Percentiles rank a stretch among this genome's conserved stretches.
Conservation (phyloP, 2,797 vertebrate species). For the Sebastes dallii region DNA sequence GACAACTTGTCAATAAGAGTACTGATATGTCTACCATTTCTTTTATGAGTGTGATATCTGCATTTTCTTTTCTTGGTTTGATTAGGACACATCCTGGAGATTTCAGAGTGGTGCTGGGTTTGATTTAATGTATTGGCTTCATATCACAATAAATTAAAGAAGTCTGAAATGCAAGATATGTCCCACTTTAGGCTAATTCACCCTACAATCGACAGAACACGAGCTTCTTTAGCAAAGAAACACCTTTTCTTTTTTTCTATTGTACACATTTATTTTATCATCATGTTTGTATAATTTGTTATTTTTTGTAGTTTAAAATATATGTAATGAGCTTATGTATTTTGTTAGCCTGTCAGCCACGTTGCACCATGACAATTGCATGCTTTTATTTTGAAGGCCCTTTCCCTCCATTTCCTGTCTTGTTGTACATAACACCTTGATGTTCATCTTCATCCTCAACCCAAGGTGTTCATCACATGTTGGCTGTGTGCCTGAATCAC, state of each 20-base stretch:
- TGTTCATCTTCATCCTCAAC: background rate
- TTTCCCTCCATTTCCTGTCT: background rate
- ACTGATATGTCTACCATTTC: too few species aligned
- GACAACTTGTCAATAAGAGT: too few species aligned
- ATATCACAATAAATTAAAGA: too few species aligned
- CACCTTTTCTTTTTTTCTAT: background rate
- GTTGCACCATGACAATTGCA: rapidly evolving
- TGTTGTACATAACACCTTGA: background rate
- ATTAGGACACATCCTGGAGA: too few species aligned
- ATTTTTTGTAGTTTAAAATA: background rate
- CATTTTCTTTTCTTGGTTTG: too few species aligned
- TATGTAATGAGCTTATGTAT: background rate
- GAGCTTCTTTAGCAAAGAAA: background rate
- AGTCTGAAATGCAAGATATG: too few species aligned
- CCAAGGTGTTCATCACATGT: conserved; percentile 4
- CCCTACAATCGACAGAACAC: too few species aligned
- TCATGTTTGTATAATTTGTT: too few species aligned
- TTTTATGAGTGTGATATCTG: too few species aligned
- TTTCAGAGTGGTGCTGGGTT: too few species aligned
- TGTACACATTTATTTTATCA: background rate
- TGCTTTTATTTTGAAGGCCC: conserved; percentile 44
- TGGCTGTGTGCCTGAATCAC: background rate
- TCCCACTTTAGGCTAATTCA: too few species aligned
- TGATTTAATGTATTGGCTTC: too few species aligned
- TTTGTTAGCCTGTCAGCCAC: background rate